These are phyloP conservation scores for Chelon auratus DNA, from an alignment of 2,797 vertebrate species.

Conservation along the genomic window DNA sequence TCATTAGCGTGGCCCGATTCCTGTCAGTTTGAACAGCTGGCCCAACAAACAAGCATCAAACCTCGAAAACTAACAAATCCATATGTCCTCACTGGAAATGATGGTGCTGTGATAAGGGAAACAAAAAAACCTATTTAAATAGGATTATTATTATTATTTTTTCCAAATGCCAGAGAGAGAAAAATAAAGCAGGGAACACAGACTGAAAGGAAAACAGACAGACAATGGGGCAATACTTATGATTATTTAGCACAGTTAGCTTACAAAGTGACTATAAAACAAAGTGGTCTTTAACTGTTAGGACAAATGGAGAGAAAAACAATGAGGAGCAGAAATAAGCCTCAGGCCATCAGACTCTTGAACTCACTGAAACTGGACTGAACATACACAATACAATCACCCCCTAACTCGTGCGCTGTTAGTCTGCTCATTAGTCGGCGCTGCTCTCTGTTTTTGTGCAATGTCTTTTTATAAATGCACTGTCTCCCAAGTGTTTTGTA, in stretches of 20 bases:
- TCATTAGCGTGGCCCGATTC: not conserved
- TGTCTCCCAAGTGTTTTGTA: no score
- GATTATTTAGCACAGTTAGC: not conserved
- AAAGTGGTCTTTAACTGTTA: not conserved
- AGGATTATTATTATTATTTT: not conserved
- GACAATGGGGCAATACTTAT: not conserved
- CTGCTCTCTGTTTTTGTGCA: no score
- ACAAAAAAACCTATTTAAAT: not conserved
- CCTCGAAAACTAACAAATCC: not conserved
- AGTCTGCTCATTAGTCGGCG: no score
- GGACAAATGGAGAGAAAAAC: not conserved
- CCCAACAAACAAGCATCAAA: not conserved
- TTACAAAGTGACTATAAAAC: not conserved
- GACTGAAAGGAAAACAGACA: not conserved
- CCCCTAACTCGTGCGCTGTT: no score
- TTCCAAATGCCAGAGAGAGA: not conserved
- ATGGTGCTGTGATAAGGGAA: not conserved
- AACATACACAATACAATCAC: no score
- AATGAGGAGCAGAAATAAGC: not conserved
- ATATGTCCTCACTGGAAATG: not conserved
- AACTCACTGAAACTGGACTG: no score
- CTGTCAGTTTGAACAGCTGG: not conserved
- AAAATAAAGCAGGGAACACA: not conserved
- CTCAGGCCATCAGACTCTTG: no score
- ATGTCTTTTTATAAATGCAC: no score